Base-by-base conservation (phyloP, 1,140 invertebrate species). In the Sminthurinus signatus region DNA sequence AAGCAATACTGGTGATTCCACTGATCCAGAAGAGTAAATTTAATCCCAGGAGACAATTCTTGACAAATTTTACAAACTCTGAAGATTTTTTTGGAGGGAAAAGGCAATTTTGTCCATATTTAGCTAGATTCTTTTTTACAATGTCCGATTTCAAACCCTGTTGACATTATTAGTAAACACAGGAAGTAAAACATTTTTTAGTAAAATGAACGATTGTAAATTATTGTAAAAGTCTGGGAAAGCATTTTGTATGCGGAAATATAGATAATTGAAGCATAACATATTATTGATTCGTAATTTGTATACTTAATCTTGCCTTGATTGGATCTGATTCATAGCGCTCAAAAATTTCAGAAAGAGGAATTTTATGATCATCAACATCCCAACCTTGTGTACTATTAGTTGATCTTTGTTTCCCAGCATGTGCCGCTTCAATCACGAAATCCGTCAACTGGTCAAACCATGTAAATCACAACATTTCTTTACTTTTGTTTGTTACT, bases 1-100 rank as follows among this genome's bases (percentile, higher is more conserved):
- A 51, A 1, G 25, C 1, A 27, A 69, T 43, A 42, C 56, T 56
- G 14, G 65, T 14, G 21, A 69, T 15, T 0, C 44, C 60, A 43
- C 63, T 59, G 42, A 46, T 36, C 67, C 67, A 69, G 21, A 69
- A 31, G 0, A 69, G 43, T 14, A 39, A 12, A 44, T 69, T 69
- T n/a, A 69, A 46, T 4, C 67, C 67, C 23, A 64, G 29, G 17
- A 58, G 44, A 2, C 65, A 23, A 17, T 25, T 50, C 56, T 42
- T 63, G 0, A 63, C 0, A 29, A 65, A 65, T 44, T 62, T 58
- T 5, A n/a, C 32, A 2, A 65, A 14, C 28, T 65, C 62, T 8
- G 67, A 69, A 36, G 55, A 59, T 31, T 63, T 62, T 21, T 57
- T 44, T 1, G 54, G 60, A 25, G 63, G 63, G n/a, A 44, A 51